Percentiles rank a stretch among this genome's conserved stretches.
phyloP scores from a whole-genome alignment of 2,113 vertebrate species.

The Myotis lucifugus region DNA sequence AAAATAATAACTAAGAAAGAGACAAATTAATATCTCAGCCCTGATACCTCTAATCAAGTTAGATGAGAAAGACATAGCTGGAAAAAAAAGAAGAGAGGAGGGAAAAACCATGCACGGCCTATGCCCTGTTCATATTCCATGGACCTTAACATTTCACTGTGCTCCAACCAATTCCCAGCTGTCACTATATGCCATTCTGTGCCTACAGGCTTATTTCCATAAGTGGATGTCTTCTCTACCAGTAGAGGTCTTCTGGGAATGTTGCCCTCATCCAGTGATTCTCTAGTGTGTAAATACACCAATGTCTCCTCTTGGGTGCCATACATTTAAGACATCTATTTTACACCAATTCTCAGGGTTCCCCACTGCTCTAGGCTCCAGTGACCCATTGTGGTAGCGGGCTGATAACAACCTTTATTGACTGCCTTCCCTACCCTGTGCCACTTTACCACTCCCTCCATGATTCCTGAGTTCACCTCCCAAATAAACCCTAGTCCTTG shows the following conservation, averaged over 20 bases:
- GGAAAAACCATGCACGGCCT: background rate
- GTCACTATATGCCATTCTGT: background rate
- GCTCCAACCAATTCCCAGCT: background rate
- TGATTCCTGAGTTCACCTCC: background rate
- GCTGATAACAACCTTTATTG: background rate
- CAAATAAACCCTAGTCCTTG: background rate
- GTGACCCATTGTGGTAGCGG: background rate
- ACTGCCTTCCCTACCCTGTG: background rate
- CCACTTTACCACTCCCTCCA: background rate
- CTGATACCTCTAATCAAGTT: background rate
- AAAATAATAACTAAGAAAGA: background rate
- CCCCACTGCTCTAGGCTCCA: background rate
- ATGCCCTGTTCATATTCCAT: background rate
- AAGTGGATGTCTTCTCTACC: background rate
- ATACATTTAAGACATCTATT: background rate
- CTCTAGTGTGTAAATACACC: background rate
- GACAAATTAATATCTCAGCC: background rate
- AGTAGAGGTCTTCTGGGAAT: background rate
- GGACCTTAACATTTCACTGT: background rate
- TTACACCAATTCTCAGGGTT: background rate
- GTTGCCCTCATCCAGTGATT: background rate
- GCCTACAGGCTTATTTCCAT: background rate
- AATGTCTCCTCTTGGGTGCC: background rate
- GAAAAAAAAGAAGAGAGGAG: background rate
- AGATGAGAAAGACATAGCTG: background rate